Percentiles rank a stretch among this genome's conserved stretches.
phyloP scores from a whole-genome alignment of 35 echinoderm and acorn worm species.

The Apostichopus californicus region DNA sequence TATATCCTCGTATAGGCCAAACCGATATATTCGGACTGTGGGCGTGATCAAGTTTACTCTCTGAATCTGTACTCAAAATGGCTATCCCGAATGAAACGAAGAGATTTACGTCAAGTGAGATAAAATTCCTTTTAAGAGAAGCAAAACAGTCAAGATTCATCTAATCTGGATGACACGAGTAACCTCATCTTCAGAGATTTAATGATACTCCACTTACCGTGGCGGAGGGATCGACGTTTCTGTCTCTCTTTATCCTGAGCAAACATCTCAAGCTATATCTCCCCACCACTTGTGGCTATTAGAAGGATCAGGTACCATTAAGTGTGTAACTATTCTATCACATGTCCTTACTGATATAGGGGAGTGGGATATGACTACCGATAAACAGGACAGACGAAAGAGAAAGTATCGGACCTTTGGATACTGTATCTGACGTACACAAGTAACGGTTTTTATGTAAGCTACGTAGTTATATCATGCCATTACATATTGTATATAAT shows the following conservation, averaged over 20 bases:
- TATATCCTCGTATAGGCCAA: too few species aligned
- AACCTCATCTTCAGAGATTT: slow-evolving; percentile 4
- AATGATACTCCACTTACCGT: neutral
- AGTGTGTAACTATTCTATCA: neutral
- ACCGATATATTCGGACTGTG: too few species aligned
- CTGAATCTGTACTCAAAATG: too few species aligned
- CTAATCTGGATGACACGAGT: slow-evolving; percentile 8
- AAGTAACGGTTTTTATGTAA: too few species aligned
- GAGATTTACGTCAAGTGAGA: neutral
- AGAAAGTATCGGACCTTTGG: too few species aligned
- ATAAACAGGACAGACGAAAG: too few species aligned
- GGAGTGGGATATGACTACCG: too few species aligned
- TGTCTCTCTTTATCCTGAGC: neutral
- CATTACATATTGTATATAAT: too few species aligned
- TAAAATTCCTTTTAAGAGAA: neutral
- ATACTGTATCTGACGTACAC: too few species aligned
- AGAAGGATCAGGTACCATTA: slow-evolving; percentile 1
- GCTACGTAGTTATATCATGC: too few species aligned
- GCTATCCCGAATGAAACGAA: neutral
- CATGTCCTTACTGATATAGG: neutral
- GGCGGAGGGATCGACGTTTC: neutral
- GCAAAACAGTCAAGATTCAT: neutral
- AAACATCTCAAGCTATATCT: neutral
- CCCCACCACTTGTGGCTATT: slow-evolving; percentile 3
- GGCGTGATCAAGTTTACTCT: too few species aligned